Evolutionary conservation across 1,140 invertebrate genomes (phyloP).

Genomic region (Diprion similis): DNA sequence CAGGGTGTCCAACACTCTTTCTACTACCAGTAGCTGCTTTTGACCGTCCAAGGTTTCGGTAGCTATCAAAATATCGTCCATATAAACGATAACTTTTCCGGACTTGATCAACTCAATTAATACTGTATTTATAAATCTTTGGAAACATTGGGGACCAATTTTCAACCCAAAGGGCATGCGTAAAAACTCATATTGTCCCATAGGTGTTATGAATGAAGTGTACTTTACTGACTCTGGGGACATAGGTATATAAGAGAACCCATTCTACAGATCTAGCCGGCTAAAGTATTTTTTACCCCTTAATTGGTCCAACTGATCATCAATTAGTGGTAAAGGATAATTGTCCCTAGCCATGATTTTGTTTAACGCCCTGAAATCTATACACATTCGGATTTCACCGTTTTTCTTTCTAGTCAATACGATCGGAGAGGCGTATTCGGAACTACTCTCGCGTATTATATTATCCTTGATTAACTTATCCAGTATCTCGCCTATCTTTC

Average conservation of each 20-base stretch:
- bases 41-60: conserved; percentile 21
- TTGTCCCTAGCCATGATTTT: conserved; percentile 50
- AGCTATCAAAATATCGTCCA: conserved; percentile 40
- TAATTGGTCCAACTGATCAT: background rate
- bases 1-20: conserved; percentile 27
- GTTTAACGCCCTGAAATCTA: conserved; percentile 60
- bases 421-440: background rate
- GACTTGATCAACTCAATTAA: conserved; percentile 12
- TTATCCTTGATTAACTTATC: background rate
- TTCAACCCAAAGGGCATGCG: conserved; percentile 22
- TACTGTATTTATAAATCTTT: conserved; percentile 19
- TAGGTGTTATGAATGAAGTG: conserved; percentile 14
- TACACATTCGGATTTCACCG: conserved; percentile 42
- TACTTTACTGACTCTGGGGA: conserved; percentile 13
- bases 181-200: conserved; percentile 19
- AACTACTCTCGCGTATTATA: background rate
- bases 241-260: conserved; percentile 14
- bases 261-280: conserved; percentile 17
- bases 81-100: conserved; percentile 27
- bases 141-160: conserved; percentile 16
- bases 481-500: conserved; percentile 1
- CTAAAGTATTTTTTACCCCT: conserved; percentile 15
- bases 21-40: conserved; percentile 24
- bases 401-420: conserved; percentile 31
- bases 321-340: conserved; percentile 60